Evolutionary conservation across 2,113 vertebrate genomes (phyloP), one percentile per base, ranked within the genome.

Genomic region (Rhinoderma darwinii): DNA sequence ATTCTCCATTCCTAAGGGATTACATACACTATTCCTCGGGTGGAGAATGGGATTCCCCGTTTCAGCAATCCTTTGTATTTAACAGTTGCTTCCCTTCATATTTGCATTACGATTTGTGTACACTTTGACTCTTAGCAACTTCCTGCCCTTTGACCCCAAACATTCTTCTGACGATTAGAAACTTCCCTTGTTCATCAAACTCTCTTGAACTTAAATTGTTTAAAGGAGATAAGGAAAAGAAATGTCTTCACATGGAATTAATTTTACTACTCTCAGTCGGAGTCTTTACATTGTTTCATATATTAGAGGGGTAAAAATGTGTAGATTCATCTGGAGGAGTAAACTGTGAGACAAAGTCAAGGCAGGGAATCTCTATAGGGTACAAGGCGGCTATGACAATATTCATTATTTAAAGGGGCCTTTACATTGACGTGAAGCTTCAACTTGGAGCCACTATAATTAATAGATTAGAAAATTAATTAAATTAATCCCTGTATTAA

Each of bases 121-220:
- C 75, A 80, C 44, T 81, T 47, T 14, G 35, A 66, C 84, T 80
- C 54, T 72, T 86, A 63, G 84, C 76, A 86, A 86, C 84, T 72
- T 86, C 76, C 77, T 86, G 84, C 76, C 77, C 61, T 79, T 81
- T 86, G 78, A 81, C 84, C 84, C 44, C 2, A 25, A 84, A 72
- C 84, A 86, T 86, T 86, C 84, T 72, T 86, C 68, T 32, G 61
- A 47, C 61, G 41, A 86, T 86, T 70, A 72, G 76, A 86, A 80
- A 72, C 32, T 80, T 86, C 76, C 59, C 84, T 81, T 86, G 63
- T 81, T 86, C 61, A 72, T 74, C 43, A 86, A n/a, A 37, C 84
- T 44, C 56, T 56, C 76, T 81, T 32, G 41, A 68, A 56, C 84
- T 63, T 50, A 73, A 86, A 79, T 39, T 61, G 84, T 50, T 86